Conservation (phyloP, 2,888 invertebrate genomes). For the Atethmia centrago region DNA sequence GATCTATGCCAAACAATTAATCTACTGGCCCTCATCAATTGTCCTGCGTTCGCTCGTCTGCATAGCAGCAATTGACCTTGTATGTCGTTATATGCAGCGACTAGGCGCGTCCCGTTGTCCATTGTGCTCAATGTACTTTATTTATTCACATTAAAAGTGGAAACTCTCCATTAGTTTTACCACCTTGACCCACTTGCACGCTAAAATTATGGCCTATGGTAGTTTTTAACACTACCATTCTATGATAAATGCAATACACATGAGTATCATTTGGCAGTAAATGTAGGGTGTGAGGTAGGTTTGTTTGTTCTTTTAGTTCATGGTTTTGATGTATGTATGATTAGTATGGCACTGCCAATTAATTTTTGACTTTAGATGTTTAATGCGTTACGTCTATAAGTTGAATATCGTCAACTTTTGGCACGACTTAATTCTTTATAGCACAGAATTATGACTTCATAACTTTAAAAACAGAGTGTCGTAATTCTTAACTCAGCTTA, state of each 20-base stretch:
- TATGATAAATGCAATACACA: conserved; percentile 52
- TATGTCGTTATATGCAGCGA: conserved; percentile 54
- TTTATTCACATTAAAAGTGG: conserved; percentile 71
- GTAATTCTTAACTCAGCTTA: conserved; percentile 29
- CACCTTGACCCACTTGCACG: conserved; percentile 73
- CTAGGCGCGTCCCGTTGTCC: conserved; percentile 72
- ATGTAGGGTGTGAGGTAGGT: conserved; percentile 25
- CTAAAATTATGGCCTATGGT: conserved; percentile 41
- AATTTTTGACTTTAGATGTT: too few relatives aligned
- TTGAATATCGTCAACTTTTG: neutral
- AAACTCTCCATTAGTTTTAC: conserved; percentile 74
- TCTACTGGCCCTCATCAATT: conserved; percentile 4
- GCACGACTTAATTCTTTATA: neutral
- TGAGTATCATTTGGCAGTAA: conserved; percentile 35
- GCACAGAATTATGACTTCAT: conserved; percentile 8
- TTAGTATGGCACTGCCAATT: neutral
- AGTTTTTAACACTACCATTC: conserved; percentile 58
- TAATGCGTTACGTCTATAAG: neutral
- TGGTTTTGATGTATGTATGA: neutral
- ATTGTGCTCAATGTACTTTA: conserved; percentile 70
- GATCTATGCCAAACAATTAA: neutral
- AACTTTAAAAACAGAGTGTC: conserved; percentile 12
- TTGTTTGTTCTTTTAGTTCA: conserved; percentile 10
- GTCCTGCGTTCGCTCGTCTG: conserved; percentile 29
- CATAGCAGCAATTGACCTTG: conserved; percentile 62